These are phyloP conservation scores for Metallyticus violacea DNA, from an alignment of 2,888 invertebrate species.

Conservation along the genomic window DNA sequence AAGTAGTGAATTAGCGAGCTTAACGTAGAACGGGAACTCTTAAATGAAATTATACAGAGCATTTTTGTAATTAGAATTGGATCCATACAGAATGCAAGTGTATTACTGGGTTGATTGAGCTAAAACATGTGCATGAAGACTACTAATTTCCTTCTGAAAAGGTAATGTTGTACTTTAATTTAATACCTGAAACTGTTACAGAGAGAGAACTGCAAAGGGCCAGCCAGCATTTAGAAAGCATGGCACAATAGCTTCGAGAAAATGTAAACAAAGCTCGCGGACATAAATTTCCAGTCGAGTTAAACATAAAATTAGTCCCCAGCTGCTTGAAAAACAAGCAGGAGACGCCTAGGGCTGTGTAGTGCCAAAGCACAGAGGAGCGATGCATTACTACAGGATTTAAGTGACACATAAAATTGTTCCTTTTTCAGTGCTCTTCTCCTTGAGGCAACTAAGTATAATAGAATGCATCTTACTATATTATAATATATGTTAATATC, in stretches of 20 bases:
- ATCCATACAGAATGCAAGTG: not conserved
- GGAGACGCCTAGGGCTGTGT: not conserved
- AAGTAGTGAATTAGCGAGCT: no score
- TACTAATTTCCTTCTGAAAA: no score
- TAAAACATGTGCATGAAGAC: no score
- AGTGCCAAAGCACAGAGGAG: not conserved
- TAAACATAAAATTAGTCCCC: not conserved
- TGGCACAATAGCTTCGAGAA: not conserved
- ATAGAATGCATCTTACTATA: not conserved
- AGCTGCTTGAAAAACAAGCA: not conserved
- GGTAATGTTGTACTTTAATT: no score
- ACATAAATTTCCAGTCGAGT: not conserved
- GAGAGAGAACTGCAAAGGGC: no score
- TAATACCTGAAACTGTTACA: no score
- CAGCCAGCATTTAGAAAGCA: not conserved
- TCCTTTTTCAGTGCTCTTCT: not conserved
- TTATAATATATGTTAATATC: no score
- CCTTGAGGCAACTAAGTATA: not conserved
- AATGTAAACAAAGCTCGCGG: not conserved
- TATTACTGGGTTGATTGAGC: not conserved
- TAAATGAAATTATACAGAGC: no score
- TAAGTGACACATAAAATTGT: not conserved
- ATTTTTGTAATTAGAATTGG: no score
- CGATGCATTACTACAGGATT: not conserved
- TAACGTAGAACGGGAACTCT: no score